Conservation (phyloP, 2,113 vertebrate genomes). For the Bagarius yarrelli region DNA sequence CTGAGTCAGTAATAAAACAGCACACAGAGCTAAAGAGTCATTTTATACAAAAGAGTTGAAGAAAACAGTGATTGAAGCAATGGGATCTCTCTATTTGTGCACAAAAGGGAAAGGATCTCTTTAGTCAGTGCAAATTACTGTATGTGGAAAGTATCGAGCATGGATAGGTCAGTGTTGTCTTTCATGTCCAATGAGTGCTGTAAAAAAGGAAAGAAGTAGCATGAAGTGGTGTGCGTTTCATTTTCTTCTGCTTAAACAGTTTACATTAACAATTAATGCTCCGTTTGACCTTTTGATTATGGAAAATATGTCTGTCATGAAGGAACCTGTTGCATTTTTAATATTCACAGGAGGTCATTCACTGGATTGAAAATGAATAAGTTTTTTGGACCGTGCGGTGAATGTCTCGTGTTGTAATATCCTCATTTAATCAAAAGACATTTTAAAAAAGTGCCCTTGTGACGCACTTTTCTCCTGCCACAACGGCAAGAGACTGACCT, state of each 20-base stretch:
- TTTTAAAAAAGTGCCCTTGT: slow-evolving; percentile 58
- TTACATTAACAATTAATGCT: slow-evolving; percentile 59
- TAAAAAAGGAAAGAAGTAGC: slow-evolving; percentile 27
- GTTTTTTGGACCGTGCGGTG: slow-evolving; percentile 43
- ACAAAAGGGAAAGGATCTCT: slow-evolving; percentile 17
- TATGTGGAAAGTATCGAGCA: slow-evolving; percentile 1
- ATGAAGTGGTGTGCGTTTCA: slow-evolving; percentile 36
- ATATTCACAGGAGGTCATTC: slow-evolving; percentile 53
- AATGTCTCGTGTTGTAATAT: slow-evolving; percentile 60
- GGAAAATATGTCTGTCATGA: slow-evolving; percentile 58
- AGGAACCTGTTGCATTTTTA: slow-evolving; percentile 61
- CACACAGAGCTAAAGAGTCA: slow-evolving; percentile 2
- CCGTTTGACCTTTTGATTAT: slow-evolving; percentile 64
- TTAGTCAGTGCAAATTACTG: not conserved
- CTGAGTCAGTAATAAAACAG: slow-evolving; percentile 24
- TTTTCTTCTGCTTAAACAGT: slow-evolving; percentile 41
- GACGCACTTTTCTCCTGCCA: slow-evolving; percentile 56
- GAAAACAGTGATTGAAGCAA: not conserved
- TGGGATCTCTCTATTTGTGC: slow-evolving; percentile 15
- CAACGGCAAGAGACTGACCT: slow-evolving; percentile 63
- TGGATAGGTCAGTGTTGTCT: slow-evolving; percentile 25
- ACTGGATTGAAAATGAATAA: slow-evolving; percentile 49
- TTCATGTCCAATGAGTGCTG: slow-evolving; percentile 11
- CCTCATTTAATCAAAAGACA: slow-evolving; percentile 58
- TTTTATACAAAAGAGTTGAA: not conserved